Base-by-base conservation (phyloP, 2,888 invertebrate species). In the Hydropsyche betteni region DNA sequence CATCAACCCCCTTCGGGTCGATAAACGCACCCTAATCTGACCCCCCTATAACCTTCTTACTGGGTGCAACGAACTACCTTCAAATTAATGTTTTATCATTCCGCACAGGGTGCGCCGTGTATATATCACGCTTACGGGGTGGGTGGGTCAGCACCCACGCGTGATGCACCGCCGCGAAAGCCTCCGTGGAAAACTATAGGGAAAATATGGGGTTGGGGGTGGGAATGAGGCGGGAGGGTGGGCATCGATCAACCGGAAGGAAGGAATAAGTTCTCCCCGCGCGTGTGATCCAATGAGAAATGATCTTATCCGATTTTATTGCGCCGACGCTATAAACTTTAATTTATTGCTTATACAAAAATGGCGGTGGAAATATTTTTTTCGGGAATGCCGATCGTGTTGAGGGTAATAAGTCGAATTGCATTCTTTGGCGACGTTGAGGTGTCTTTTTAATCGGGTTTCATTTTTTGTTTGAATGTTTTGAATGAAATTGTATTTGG, bases 241-340 rank as follows among this genome's bases (percentile, higher is more conserved):
- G 72, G 71, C 76, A 78, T 78, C 78, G 71, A 78, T 78, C 78
- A 74, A 73, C 68, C 74, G 76, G 74, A 78, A 72, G 72, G 74
- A 76, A 69, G 53, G 71, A 78, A 78, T 78, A 78, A 78, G 74
- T 78, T 76, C 36, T 68, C 75, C 55, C 72, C 69, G 44, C 44
- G 44, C 44, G 4, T 44, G 44, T 70, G 78, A 78, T 78, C 78
- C 78, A 76, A 76, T 78, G 78, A 78, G 75, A 75, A 76, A 78
- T 76, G 76, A 75, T 75, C 78, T 78, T 76, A 78, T 78, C 78
- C 69, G 75, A 55, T 78, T 78, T 76, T 78, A 78, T 78, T 76
- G 75, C 76, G 51, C n/a, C 69, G 61, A 24, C 68, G 75, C 78
- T 75, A 76, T 76, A 76, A 76, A 76, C 69, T 78, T 78, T 78